Evolutionary conservation across 2,113 vertebrate genomes (phyloP).

Genomic region (Gallinago media): DNA sequence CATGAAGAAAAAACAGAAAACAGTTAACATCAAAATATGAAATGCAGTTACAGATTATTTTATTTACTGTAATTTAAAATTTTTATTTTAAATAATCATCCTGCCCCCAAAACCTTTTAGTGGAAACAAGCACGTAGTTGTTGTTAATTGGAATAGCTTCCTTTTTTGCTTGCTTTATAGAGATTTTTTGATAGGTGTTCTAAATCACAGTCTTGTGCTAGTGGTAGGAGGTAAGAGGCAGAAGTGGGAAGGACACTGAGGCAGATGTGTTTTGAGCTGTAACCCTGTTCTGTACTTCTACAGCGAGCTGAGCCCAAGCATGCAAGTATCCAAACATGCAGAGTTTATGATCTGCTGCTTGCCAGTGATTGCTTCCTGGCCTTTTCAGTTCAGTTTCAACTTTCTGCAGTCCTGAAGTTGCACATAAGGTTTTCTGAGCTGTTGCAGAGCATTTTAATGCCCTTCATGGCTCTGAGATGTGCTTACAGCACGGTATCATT

Average conservation of each 20-base stretch:
- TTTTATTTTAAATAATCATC: background rate
- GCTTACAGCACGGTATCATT: background rate
- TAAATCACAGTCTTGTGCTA: background rate
- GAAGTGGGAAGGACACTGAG: background rate
- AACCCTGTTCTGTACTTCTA: background rate
- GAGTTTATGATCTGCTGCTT: background rate
- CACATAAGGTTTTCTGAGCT: background rate
- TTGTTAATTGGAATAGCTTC: background rate
- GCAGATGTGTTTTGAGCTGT: background rate
- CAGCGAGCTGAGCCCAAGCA: background rate
- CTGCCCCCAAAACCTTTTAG: background rate
- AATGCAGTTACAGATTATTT: background rate
- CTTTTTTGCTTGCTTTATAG: background rate
- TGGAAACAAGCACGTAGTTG: background rate
- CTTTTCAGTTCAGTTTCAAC: background rate
- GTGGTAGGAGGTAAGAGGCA: background rate
- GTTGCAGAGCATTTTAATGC: background rate
- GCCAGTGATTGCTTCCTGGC: background rate
- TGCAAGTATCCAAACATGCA: rapidly evolving
- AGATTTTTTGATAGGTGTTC: background rate
- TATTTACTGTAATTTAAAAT: background rate
- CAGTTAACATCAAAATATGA: background rate
- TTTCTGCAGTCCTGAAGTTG: background rate
- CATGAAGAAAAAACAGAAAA: background rate
- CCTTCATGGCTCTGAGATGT: background rate